Evolutionary conservation across 2,797 vertebrate species (phyloP), one percentile per base, ranked within the genome.

Genomic region (Catharus ustulatus): DNA sequence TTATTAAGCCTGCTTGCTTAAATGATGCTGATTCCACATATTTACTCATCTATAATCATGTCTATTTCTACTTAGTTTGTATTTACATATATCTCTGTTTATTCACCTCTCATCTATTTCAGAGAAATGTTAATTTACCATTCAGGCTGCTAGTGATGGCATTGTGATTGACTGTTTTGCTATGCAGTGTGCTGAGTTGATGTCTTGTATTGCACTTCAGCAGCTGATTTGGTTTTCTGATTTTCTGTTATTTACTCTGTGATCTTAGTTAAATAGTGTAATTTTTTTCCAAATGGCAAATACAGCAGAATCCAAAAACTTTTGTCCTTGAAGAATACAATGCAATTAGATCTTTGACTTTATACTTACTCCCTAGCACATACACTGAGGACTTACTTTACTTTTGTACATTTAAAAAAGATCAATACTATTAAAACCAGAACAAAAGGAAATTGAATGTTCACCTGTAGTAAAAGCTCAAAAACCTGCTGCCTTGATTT

Each of bases 61-160:
- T 79, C 94, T 95, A 92, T 95, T 95, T 89, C 93, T 94, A 91
- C 69, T 95, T 90, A 89, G 89, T 92, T 97, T 95, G 62, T 95
- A 96, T 96, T 96, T 95, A 97, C 92, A 94, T 89, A 93, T 92
- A 90, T 94, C 85, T 89, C 57, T 93, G 92, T 95, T 97, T 96
- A 96, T 92, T 96, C 89, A 91, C 58, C 55, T 94, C 94, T 84
- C 92, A 90, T 94, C 90, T 91, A 74, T 71, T 86, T 67, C 69
- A 91, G 75, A 45, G 94, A 91, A 95, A 94, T 75, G 81, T 90
- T 97, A 93, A 96, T 96, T 96, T 90, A 87, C 83, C 72, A n/a
- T 79, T 95, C 92, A 64, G 58, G 77, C 42, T 80, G 75, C 79
- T 82, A 76, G 89, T 89, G 95, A 95, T 80, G 94, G 92, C 90